Evolutionary conservation across 2,797 vertebrate species (phyloP).

Genomic region (Microctenopoma stevenorrisi): DNA sequence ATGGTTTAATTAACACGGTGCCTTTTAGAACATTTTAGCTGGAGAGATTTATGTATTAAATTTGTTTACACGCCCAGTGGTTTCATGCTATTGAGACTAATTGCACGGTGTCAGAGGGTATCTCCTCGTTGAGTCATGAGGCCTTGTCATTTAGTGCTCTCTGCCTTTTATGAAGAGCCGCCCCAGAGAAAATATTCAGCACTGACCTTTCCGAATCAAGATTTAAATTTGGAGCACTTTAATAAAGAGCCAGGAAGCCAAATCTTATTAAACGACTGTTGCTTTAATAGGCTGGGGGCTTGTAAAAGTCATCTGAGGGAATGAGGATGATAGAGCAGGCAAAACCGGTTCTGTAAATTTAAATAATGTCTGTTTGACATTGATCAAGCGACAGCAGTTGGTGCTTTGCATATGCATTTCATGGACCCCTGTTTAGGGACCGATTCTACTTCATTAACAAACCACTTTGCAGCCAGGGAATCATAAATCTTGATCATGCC

Average conservation of each 20-base stretch:
- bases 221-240: constrained; percentile 48
- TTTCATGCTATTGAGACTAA: constrained; percentile 65
- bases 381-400: constrained; percentile 74
- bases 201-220: constrained; percentile 66
- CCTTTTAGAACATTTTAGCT: constrained; percentile 52
- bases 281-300: constrained; percentile 34
- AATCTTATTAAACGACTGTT: constrained; percentile 39
- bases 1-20: constrained; percentile 72
- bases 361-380: constrained; percentile 67
- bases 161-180: constrained; percentile 30
- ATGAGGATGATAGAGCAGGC: constrained; percentile 43
- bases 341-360: constrained; percentile 52
- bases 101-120: constrained; percentile 55
- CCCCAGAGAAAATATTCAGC: constrained; percentile 50
- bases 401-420: constrained; percentile 66
- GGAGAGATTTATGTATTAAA: constrained; percentile 67
- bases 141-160: constrained; percentile 53
- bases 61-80: constrained; percentile 68
- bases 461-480: constrained; percentile 52
- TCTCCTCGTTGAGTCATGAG: constrained; percentile 52
- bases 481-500: constrained; percentile 77
- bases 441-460: constrained; percentile 70
- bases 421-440: constrained; percentile 43
- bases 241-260: constrained; percentile 49
- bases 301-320: constrained; percentile 36